These are phyloP conservation scores for Patella caerulea DNA, from an alignment of 2,888 invertebrate species.

Conservation along the genomic window DNA sequence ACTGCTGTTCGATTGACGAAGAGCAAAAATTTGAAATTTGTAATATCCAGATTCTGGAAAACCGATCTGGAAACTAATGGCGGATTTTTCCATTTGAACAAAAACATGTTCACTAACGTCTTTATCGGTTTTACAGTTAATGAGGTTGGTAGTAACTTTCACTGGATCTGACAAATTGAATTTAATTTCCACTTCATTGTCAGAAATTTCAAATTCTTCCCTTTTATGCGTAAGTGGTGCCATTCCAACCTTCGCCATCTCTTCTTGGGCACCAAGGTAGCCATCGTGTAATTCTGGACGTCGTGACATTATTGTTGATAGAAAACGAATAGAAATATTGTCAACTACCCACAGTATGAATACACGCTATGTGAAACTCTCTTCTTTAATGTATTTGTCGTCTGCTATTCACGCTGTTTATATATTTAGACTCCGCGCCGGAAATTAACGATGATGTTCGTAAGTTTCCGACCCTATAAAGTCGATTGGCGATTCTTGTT, in stretches of 20 bases:
- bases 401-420: no score
- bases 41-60: constrained; percentile 61
- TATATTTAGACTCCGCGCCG: no score
- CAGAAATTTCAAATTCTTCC: background rate
- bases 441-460: no score
- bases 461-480: no score
- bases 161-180: background rate
- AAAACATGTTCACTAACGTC: constrained; percentile 55
- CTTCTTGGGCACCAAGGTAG: background rate
- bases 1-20: constrained; percentile 56
- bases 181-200: constrained; percentile 1
- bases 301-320: background rate
- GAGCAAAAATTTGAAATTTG: constrained; percentile 65
- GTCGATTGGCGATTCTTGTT: no score
- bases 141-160: constrained; percentile 47
- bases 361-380: no score
- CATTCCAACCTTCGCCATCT: background rate
- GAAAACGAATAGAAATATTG: background rate
- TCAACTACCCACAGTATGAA: no score
- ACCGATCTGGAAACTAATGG: constrained; percentile 40
- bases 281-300: background rate
- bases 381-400: no score
- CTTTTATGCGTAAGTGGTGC: background rate
- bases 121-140: constrained; percentile 42
- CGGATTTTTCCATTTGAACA: constrained; percentile 53